Percentiles rank a stretch among this genome's conserved stretches.
These are phyloP conservation scores for Platysteira castanea DNA, from an alignment of 2,113 vertebrate species.

Conservation along the genomic window DNA sequence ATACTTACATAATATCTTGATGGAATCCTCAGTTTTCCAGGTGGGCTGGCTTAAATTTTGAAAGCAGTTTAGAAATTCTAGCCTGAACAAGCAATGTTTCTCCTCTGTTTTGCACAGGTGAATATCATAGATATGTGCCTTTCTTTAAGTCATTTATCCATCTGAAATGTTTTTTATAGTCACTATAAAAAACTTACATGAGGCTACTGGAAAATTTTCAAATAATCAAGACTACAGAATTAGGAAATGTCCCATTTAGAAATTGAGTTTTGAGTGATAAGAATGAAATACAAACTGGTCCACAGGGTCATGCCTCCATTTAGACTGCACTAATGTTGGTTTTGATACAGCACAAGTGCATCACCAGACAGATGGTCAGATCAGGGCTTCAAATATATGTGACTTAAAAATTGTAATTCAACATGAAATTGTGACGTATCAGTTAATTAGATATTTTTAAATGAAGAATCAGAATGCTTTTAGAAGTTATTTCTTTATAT, in stretches of 20 bases:
- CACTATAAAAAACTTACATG: not conserved
- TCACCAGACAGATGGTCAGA: not conserved
- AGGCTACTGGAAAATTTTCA: not conserved
- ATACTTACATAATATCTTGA: not conserved
- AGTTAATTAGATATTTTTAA: not conserved
- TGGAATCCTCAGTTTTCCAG: not conserved
- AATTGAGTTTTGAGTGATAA: constrained; percentile 20
- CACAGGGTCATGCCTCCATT: not conserved
- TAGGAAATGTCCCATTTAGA: constrained; percentile 13
- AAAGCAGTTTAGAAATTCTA: not conserved
- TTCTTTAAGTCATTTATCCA: not conserved
- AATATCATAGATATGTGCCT: not conserved
- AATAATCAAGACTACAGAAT: not conserved
- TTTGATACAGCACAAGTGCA: not conserved
- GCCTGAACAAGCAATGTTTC: not conserved
- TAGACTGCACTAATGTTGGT: not conserved
- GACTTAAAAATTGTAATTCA: not conserved
- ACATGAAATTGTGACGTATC: not conserved
- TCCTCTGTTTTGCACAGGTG: not conserved
- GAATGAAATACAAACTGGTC: not conserved
- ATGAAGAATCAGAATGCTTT: constrained; percentile 13
- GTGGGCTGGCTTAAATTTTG: not conserved
- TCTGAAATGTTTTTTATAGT: not conserved
- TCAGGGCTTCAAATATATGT: not conserved
- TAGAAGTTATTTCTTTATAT: not conserved